Evolutionary conservation across 2,797 vertebrate genomes (phyloP), one percentile per base, ranked within the genome.

Genomic region (Fistularia commersonii): DNA sequence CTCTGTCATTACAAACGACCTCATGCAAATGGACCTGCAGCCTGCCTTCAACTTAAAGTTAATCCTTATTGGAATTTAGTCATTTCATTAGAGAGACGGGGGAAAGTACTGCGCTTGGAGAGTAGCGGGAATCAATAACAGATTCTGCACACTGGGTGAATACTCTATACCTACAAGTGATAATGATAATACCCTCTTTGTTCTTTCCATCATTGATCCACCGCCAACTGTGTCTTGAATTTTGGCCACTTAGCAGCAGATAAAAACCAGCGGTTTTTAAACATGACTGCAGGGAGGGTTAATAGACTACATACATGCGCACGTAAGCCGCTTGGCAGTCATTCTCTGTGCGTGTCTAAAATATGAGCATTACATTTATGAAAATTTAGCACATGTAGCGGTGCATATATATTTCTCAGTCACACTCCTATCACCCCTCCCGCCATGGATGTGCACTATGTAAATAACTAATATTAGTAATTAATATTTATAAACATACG

Each of bases 11-110:
- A 54, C 57, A 72, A 51, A 65, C 54, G 41, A 39, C 44, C 60
- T 60, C 56, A 37, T 40, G 54, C 12, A 66, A 45, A 58, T 64
- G 13, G 14, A 64, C 57, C 54, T 41, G 50, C 48, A 61, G 58
- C 60, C 42, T 32, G n/a, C 41, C 45, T 57, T 37, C 50, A 61
- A 47, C 40, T 37, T 52, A 63, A 61, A 52, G 37, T 38, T 55
- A 61, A 57, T 66, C 56, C 57, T 70, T 64, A 51, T 54, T 49
- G 44, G 51, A 53, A 33, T 51, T 50, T 23, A 45, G 37, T 61
- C 45, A 62, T 66, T 72, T 57, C 46, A 57, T 41, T 12, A 15
- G 6, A 9, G 55, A 60, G 70, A 76, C 58, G n/a, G n/a, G n/a
- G n/a, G n/a, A 61, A 1, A 11, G 41, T 48, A 51, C 45, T 50